Base-by-base conservation (phyloP, 2,888 invertebrate genomes). In the Pasiphila rectangulata region DNA sequence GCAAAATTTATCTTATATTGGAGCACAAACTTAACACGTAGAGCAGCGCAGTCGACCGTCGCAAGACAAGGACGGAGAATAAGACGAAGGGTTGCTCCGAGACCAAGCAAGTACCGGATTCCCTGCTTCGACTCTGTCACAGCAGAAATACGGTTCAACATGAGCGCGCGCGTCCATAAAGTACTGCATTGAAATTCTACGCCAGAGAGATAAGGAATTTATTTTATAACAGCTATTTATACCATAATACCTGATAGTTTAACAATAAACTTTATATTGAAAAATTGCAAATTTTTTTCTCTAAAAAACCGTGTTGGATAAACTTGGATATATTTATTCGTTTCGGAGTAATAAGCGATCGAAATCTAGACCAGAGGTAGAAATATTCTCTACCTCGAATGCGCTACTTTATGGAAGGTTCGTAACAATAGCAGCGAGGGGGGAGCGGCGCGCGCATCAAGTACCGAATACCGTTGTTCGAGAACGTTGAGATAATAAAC, bases 71-170 rank as follows among this genome's bases (percentile, higher is more conserved):
- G 89, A 89, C 72, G 75, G 87, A 81, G 85, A 86, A 88, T 85
- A 89, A 89, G 89, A 89, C 89, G 89, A 89, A 89, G 89, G 89
- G 89, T 89, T 89, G 89, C 86, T 87, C 79, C 63, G 88, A 88
- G 89, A 88, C 88, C 73, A 65, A 69, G 53, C 73, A 84, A 85
- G 88, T 75, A 84, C 61, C 60, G 73, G 68, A 74, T 84, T 86
- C 75, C 74, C 63, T 58, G 56, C 54, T 57, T 43, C 67, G 43
- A 50, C 58, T 54, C 61, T 57, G 61, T 61, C 61, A 59, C 58
- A 29, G 47, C 56, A 64, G 65, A 75, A 83, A 84, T 74, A 67
- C 76, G 53, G 64, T 82, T 59, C 81, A 73, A 78, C 74, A 83
- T 89, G 68, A 70, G 60, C 84, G 77, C 60, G 79, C 80, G 68